Conservation (phyloP, 2,797 vertebrate species). For the Hoplostethus atlanticus region DNA sequence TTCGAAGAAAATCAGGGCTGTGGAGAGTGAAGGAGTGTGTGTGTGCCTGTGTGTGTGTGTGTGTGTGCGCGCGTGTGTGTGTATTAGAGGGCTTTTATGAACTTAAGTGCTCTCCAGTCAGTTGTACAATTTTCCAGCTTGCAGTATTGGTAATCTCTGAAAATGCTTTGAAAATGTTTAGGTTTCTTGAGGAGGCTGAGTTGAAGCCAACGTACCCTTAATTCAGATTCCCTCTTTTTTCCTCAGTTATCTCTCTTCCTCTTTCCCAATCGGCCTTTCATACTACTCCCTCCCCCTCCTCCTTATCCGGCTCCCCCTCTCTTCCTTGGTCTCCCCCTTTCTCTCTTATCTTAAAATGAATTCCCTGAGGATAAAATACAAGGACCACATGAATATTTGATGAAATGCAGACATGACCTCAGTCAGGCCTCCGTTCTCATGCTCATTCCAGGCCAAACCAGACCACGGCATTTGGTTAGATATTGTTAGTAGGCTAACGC, state of each 20-base stretch:
- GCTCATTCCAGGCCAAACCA: constrained; percentile 40
- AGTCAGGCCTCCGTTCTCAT: constrained; percentile 38
- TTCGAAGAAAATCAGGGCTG: constrained; percentile 61
- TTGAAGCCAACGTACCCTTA: constrained; percentile 15
- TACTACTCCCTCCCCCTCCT: constrained; percentile 18
- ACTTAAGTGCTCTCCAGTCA: constrained; percentile 24
- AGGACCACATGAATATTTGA: constrained; percentile 70
- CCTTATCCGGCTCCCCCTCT: constrained; percentile 15
- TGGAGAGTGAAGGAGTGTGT: constrained; percentile 18
- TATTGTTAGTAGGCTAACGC: background rate
- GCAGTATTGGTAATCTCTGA: constrained; percentile 33
- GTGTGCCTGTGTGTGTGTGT: background rate
- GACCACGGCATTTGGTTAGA: no score
- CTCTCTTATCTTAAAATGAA: constrained; percentile 58
- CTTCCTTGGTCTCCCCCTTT: constrained; percentile 20
- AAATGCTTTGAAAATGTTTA: constrained; percentile 24
- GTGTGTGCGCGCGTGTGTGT: background rate
- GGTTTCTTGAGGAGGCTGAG: background rate
- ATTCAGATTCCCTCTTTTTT: constrained; percentile 7
- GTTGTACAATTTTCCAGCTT: constrained; percentile 28
- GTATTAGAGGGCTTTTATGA: background rate
- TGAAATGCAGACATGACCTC: constrained; percentile 68
- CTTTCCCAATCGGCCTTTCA: constrained; percentile 28
- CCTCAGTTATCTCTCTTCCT: constrained; percentile 24
- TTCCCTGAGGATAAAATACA: constrained; percentile 58